Conservation (phyloP, 2,888 invertebrate species). For the Phyllotreta cruciferae region DNA sequence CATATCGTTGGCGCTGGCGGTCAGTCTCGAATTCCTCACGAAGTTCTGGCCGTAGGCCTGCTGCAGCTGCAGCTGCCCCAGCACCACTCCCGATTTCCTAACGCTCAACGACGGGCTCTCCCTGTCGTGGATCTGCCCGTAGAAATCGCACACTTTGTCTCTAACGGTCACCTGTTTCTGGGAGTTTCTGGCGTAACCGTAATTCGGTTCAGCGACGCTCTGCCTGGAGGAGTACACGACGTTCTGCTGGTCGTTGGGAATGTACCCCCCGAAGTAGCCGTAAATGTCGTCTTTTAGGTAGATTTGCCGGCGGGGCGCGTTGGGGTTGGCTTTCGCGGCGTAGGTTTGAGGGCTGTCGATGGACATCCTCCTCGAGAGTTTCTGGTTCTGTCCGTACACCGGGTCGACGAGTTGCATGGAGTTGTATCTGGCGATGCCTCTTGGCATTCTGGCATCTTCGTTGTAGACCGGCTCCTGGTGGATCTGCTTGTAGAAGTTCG, state of each 20-base stretch:
- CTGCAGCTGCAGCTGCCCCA: conserved; percentile 57
- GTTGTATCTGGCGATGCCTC: conserved; percentile 41
- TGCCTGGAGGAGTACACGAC: conserved; percentile 44
- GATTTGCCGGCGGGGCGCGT: conserved; percentile 41
- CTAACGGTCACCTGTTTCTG: conserved; percentile 50
- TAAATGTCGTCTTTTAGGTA: conserved; percentile 46
- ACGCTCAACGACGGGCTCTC: conserved; percentile 39
- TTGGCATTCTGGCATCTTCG: conserved; percentile 32
- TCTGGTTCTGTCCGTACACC: conserved; percentile 41
- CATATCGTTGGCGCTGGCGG: conserved; percentile 59
- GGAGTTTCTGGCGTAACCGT: conserved; percentile 42
- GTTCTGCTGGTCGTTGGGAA: conserved; percentile 33
- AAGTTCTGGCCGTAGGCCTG: conserved; percentile 50
- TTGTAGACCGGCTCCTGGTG: conserved; percentile 23
- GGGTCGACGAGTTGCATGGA: conserved; percentile 46
- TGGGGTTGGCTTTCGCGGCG: conserved; percentile 1
- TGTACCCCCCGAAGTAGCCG: conserved; percentile 46
- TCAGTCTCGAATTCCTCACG: conserved; percentile 56
- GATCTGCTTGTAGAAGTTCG: conserved; percentile 20
- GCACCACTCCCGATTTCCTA: conserved; percentile 53
- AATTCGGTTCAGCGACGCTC: conserved; percentile 45
- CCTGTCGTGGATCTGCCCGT: conserved; percentile 59
- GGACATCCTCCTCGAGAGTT: conserved; percentile 38
- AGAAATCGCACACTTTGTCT: conserved; percentile 59
- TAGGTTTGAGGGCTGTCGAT: conserved; percentile 31